phyloP scores from a whole-genome alignment of 2,113 vertebrate species.

The Junco hyemalis region DNA sequence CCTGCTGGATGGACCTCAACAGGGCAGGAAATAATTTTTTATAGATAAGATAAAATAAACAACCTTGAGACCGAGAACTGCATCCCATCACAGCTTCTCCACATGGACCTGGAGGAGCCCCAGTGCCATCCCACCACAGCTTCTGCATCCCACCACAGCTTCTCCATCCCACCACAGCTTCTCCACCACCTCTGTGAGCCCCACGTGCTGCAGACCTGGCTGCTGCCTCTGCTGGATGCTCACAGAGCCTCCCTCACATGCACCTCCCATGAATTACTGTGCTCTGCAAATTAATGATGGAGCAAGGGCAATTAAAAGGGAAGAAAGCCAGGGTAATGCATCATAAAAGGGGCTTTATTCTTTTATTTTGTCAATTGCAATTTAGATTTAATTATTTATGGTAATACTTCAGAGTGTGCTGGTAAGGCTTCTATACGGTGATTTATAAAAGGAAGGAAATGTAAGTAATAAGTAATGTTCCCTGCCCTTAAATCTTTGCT shows the following conservation, averaged over 20 bases:
- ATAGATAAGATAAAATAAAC: too few relatives aligned
- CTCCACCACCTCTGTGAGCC: fast-evolving
- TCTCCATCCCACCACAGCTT: neutral
- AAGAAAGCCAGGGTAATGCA: constrained; percentile 31
- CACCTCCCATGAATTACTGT: neutral
- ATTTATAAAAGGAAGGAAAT: constrained; percentile 58
- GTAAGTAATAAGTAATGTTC: constrained; percentile 24
- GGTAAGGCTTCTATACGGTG: neutral
- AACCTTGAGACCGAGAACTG: too few relatives aligned
- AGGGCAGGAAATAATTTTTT: too few relatives aligned
- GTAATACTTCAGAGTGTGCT: constrained; percentile 35
- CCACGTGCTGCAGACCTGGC: neutral
- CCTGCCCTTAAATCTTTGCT: constrained; percentile 50
- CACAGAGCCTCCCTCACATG: fast-evolving
- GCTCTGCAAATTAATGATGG: constrained; percentile 11
- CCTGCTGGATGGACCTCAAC: too few relatives aligned
- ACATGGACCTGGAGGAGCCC: too few relatives aligned
- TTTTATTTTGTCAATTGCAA: constrained; percentile 56
- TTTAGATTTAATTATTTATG: constrained; percentile 63
- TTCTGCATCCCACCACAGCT: neutral
- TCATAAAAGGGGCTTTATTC: constrained; percentile 45
- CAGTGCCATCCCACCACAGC: too few relatives aligned
- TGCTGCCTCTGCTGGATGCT: neutral
- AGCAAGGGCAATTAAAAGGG: constrained; percentile 34
- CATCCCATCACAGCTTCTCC: neutral